Evolutionary conservation across 2,797 vertebrate species (phyloP), one percentile per base, ranked within the genome.

Genomic region (Nasua narica): DNA sequence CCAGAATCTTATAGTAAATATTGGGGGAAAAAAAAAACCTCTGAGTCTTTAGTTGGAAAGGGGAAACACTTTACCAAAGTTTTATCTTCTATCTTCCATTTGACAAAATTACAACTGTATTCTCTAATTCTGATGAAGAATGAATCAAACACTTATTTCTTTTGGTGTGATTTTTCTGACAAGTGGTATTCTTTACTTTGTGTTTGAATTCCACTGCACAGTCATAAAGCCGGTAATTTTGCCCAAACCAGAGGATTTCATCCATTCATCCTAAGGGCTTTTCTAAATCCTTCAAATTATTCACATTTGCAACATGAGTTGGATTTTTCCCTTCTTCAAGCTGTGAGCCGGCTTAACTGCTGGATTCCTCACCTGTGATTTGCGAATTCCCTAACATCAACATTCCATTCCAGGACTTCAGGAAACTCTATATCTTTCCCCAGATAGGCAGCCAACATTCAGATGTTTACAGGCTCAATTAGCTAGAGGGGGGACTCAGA

Each of bases 71-170:
- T 90, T 74, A 46, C 11, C 40, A 43, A 87, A 79, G n/a, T 65
- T 32, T 15, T 50, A 74, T 84, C 65, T 74, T 83, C 25, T 54
- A n/a, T 18, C 5, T 81, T 43, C 86, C 43, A 32, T 23, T 72
- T 76, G 46, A 88, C 77, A 52, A 91, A 91, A 84, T 37, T 14
- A 67, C 62, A 85, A 67, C 23, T 18, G 48, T 54, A 58, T 58
- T 65, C n/a, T 88, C n/a, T 88, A 94, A 88, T 85, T 50, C 29
- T 85, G 87, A 74, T 58, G 48, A n/a, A 79, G 46, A 72, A 79
- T 9, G 21, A 87, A 35, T n/a, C n/a, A 56, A 90, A 78, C 40
- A 3, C n/a, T 65, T 37, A 93, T 56, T 79, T 82, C 84, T 86
- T 86, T 9, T 0, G 52, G 58, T 54, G 29, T 62, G 65, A 65